A percentile compares a stretch with the other conserved stretches of the same genome.
These are phyloP conservation scores for Byasa hedistus DNA, from an alignment of 2,888 invertebrate genomes.

Conservation along the genomic window DNA sequence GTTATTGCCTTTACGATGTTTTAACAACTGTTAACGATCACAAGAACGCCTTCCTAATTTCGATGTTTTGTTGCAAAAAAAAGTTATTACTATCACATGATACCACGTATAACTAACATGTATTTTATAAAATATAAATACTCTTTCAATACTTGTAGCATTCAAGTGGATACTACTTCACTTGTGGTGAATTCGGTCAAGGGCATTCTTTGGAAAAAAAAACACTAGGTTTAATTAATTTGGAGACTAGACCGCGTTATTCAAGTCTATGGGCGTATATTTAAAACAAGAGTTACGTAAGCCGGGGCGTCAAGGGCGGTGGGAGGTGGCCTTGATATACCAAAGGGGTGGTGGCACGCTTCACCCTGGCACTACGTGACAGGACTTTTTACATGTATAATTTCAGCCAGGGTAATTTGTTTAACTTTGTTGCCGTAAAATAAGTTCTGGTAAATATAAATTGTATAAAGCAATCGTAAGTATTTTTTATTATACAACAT, in stretches of 20 bases:
- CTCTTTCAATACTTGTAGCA: not conserved
- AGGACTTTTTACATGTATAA: conserved; percentile 20
- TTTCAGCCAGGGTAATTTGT: conserved; percentile 8
- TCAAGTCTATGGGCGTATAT: conserved; percentile 19
- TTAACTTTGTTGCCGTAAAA: conserved; percentile 1
- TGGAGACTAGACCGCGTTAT: conserved; percentile 12
- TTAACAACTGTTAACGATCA: no score
- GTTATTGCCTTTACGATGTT: no score
- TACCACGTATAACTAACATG: not conserved
- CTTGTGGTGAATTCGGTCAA: conserved; percentile 4
- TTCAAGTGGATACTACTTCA: not conserved
- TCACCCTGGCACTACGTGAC: conserved; percentile 17
- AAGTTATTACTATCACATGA: not conserved
- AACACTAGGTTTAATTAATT: conserved; percentile 17
- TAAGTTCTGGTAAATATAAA: not conserved
- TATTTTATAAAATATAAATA: not conserved
- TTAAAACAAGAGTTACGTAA: conserved; percentile 28
- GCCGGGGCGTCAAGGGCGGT: conserved; percentile 8
- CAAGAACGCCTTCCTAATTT: no score
- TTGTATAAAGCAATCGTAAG: not conserved
- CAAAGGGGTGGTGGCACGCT: conserved; percentile 17
- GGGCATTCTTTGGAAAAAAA: conserved; percentile 4
- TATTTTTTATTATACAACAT: not conserved
- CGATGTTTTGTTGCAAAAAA: no score
- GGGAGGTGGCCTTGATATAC: conserved; percentile 23